Evolutionary conservation across 2,113 vertebrate species (phyloP), one percentile per base, ranked within the genome.

Genomic region (Marmota flaviventris): DNA sequence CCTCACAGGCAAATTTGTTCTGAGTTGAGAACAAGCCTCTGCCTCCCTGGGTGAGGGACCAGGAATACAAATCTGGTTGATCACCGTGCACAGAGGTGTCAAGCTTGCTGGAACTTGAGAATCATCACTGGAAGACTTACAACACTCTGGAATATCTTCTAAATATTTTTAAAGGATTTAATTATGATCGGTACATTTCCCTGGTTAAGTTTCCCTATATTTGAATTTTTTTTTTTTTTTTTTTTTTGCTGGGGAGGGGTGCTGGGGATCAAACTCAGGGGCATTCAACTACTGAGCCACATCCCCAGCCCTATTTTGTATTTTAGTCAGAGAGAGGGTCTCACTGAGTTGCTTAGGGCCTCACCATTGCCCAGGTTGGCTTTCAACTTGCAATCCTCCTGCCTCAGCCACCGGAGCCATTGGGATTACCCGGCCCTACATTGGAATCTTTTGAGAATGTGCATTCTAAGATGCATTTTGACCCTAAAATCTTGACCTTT

Each of bases 71-170:
- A 45, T 22, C 76, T 11, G 22, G 34, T 22, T 0, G 42, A 11
- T 10, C 11, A 24, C 56, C 0, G 16, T 4, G 37, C 32, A n/a
- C 10, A 8, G 53, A 25, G 11, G 3, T 42, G n/a, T 2, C 34
- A 0, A 1, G 32, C 16, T 0, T 4, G 0, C 56, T 18, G n/a
- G 27, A 22, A 10, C 4, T 12, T 34, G 29, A 61, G 25, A 17
- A 32, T 12, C 63, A 4, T 7, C 27, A 0, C 17, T 22, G 3
- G 18, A 61, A 78, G 65, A 14, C 58, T 72, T 39, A 8, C 0
- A 32, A 69, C 1, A 8, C 83, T 53, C 51, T 2, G 45, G 1
- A 4, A 9, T 16, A 34, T 24, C 89, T 75, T 56, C 67, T 16
- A n/a, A 34, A 12, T 9, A 1, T 20, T 53, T 56, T 53, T 27